Conservation (phyloP, 35 echinoderm and acorn worm species). For the Ophioderma brevispina region DNA sequence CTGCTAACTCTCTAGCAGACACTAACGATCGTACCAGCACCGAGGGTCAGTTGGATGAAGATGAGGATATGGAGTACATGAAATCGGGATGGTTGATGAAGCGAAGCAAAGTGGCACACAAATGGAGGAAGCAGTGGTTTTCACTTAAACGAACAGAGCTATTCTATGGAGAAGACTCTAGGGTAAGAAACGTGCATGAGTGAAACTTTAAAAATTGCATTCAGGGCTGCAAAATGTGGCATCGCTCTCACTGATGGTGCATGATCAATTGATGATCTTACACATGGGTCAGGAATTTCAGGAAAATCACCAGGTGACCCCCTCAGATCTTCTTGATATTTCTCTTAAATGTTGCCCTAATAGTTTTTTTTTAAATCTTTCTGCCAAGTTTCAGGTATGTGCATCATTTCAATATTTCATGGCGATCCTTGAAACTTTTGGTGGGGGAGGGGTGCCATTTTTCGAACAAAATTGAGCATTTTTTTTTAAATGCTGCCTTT, state of each 20-base stretch:
- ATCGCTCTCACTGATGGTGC: not conserved
- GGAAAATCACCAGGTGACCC: not conserved
- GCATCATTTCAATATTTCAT: too few relatives aligned
- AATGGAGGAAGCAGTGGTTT: slow-evolving; percentile 86
- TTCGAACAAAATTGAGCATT: too few relatives aligned
- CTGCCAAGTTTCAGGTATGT: too few relatives aligned
- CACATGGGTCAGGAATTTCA: not conserved
- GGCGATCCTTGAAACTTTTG: too few relatives aligned
- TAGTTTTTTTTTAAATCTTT: too few relatives aligned
- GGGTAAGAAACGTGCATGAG: too few relatives aligned
- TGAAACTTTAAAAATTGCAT: not conserved
- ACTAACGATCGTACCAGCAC: not conserved
- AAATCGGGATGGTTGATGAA: slow-evolving; percentile 85
- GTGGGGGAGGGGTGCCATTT: too few relatives aligned
- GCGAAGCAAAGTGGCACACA: slow-evolving; percentile 63
- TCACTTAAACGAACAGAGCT: slow-evolving; percentile 46
- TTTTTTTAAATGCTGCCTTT: too few relatives aligned
- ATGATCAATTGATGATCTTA: not conserved
- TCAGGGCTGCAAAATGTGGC: too few relatives aligned
- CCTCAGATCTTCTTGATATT: not conserved
- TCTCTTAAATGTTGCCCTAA: too few relatives aligned
- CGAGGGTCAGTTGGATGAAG: not conserved
- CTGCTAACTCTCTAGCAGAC: not conserved
- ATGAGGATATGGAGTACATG: slow-evolving; percentile 37
- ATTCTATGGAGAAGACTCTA: slow-evolving; percentile 59